Evolutionary conservation across 1,140 invertebrate genomes (phyloP).

Genomic region (Drosophila jambulina): DNA sequence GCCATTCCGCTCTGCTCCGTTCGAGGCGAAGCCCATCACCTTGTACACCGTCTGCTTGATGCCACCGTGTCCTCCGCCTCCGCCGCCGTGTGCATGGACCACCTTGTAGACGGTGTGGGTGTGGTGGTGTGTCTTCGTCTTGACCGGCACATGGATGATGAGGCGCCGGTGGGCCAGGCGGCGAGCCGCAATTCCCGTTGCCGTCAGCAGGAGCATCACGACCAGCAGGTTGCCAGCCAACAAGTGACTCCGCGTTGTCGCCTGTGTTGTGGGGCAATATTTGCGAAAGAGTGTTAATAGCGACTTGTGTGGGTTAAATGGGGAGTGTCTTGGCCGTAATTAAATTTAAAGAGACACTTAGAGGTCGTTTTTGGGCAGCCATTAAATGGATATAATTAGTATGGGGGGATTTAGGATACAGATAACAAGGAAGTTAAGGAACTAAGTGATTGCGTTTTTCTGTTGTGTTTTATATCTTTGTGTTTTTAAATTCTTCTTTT

Average conservation of each 20-base stretch:
- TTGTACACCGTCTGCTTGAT: slow-evolving; percentile 76
- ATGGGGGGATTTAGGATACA: background rate
- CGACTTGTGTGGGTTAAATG: background rate
- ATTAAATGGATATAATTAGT: background rate
- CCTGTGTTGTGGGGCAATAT: background rate
- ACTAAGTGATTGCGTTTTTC: background rate
- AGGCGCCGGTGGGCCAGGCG: slow-evolving; percentile 67
- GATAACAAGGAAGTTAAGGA: background rate
- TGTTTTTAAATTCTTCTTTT: too few relatives aligned
- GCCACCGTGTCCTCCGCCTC: slow-evolving; percentile 25
- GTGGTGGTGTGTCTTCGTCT: slow-evolving; percentile 80
- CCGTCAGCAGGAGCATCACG: slow-evolving; percentile 50
- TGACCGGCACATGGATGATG: slow-evolving; percentile 79
- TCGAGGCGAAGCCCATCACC: slow-evolving; percentile 60
- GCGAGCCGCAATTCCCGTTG: slow-evolving; percentile 55
- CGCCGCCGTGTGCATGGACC: slow-evolving; percentile 51
- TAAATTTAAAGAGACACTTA: background rate
- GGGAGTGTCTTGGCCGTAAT: background rate
- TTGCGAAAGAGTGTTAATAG: background rate
- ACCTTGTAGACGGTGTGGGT: slow-evolving; percentile 79
- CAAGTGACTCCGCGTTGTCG: slow-evolving; percentile 11
- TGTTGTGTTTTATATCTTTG: too few relatives aligned
- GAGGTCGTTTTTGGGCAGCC: background rate
- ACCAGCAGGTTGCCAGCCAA: slow-evolving; percentile 36
- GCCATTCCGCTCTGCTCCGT: slow-evolving; percentile 20